Base-by-base conservation (phyloP, 1,140 invertebrate genomes). In the Cylas formicarius region DNA sequence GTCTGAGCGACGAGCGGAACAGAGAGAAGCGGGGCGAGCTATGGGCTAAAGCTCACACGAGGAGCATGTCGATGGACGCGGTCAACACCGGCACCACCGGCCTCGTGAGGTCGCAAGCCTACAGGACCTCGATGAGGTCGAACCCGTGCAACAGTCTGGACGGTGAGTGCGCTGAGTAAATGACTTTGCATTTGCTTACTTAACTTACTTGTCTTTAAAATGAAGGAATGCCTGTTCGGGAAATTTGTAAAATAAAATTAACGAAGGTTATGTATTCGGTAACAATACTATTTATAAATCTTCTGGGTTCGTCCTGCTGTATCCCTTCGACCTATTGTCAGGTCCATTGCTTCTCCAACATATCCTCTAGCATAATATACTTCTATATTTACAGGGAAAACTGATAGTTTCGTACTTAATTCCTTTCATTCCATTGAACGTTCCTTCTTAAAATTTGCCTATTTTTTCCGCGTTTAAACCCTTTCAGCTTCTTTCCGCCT, bases 1-100 rank as follows among this genome's bases (percentile, higher is more conserved):
- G 72, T 4, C 67, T 72, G 14, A 66, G 51, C 7, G 63, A 57
- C 2, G 67, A 71, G 20, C 57, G 62, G 16, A 69, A 70, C 17
- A 62, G 64, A 4, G 53, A 55, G 1, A 59, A 60, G 29, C 57
- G 66, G 6, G 62, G 68, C 17, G 64, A 65, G 39, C 28, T 63
- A 17, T 70, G 64, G 66, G 58, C 68, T 9, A 70, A 70, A 42
- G 57, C 67, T 4, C 69, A 81, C 41, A 74, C 75, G 32, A 72
- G 82, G 13, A 83, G 81, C 38, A 72, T 84, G 29, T 84, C 81
- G 39, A 77, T 83, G 19, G 84, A 87, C 62, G 81, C 81, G n/a
- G 81, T 87, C 11, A 78, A 85, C 58, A 85, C 82, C 10, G 81
- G 82, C 43, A 76, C 75, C 6, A 76, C 78, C 14, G 84, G 84